These are phyloP conservation scores for Blera fallax DNA, from an alignment of 2,888 invertebrate genomes.

Conservation along the genomic window DNA sequence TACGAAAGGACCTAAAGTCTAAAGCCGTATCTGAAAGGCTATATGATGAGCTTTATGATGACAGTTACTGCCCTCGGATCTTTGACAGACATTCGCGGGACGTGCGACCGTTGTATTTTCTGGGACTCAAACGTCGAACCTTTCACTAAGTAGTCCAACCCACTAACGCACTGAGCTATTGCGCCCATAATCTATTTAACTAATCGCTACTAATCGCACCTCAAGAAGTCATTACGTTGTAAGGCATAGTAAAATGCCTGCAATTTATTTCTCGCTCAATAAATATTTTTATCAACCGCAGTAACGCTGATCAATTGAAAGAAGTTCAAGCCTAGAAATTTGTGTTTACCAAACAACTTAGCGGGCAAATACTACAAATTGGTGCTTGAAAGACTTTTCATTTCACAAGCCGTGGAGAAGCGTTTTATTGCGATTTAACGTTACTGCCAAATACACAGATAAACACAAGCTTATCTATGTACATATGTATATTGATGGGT, in stretches of 20 bases:
- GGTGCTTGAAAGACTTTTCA: background rate
- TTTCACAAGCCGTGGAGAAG: constrained; percentile 31
- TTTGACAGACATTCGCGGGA: too few relatives aligned
- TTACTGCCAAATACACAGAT: constrained; percentile 17
- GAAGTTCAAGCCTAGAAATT: background rate
- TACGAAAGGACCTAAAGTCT: too few relatives aligned
- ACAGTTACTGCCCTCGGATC: too few relatives aligned
- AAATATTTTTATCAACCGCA: background rate
- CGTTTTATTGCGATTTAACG: constrained; percentile 41
- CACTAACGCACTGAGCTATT: too few relatives aligned
- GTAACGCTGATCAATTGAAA: constrained; percentile 3
- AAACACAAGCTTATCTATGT: background rate
- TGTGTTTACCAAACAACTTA: constrained; percentile 46
- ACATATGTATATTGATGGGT: background rate
- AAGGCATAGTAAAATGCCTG: background rate
- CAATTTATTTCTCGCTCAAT: background rate
- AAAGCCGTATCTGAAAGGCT: too few relatives aligned
- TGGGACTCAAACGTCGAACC: too few relatives aligned
- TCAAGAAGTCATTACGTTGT: background rate
- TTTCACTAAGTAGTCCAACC: too few relatives aligned
- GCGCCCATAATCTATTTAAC: too few relatives aligned
- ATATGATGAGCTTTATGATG: too few relatives aligned
- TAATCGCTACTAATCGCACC: too few relatives aligned
- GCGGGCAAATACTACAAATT: constrained; percentile 46
- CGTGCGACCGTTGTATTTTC: too few relatives aligned